Evolutionary conservation across 2,888 invertebrate species (phyloP).

Genomic region (Chalcis sispes): DNA sequence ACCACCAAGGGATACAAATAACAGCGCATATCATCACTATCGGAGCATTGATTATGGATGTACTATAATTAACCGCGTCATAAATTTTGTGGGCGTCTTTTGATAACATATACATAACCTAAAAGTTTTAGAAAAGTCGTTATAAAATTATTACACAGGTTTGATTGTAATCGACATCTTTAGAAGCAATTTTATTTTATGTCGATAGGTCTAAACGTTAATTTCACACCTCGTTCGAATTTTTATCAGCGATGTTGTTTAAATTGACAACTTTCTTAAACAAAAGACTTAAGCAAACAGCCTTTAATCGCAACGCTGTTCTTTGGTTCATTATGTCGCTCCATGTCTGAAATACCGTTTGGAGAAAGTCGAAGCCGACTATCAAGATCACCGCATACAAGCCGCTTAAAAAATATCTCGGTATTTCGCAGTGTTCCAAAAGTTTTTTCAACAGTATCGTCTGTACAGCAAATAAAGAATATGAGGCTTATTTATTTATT

Average conservation of each 20-base stretch:
- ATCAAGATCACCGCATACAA: constrained; percentile 76
- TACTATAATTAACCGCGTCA: constrained; percentile 77
- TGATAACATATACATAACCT: constrained; percentile 79
- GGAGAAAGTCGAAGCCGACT: constrained; percentile 75
- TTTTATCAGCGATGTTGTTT: constrained; percentile 75
- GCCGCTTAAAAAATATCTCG: constrained; percentile 73
- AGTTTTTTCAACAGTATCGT: constrained; percentile 76
- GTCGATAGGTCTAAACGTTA: no score
- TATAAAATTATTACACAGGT: neutral
- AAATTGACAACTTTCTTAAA: constrained; percentile 74
- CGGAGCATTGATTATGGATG: constrained; percentile 78
- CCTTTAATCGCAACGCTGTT: constrained; percentile 72
- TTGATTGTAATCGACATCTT: no score
- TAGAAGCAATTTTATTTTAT: neutral
- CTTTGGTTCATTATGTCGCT: constrained; percentile 78
- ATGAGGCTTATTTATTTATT: no score
- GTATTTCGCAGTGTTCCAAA: constrained; percentile 74
- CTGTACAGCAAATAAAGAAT: constrained; percentile 67
- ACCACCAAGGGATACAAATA: constrained; percentile 76
- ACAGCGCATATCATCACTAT: constrained; percentile 76
- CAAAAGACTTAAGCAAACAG: constrained; percentile 72
- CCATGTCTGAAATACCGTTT: constrained; percentile 76
- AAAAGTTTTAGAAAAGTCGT: constrained; percentile 61
- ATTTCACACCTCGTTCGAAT: constrained; percentile 73
- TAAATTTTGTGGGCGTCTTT: constrained; percentile 79